Evolutionary conservation across 2,113 vertebrate genomes (phyloP), one percentile per base, ranked within the genome.

Genomic region (Machaerirhynchus nigripectus): DNA sequence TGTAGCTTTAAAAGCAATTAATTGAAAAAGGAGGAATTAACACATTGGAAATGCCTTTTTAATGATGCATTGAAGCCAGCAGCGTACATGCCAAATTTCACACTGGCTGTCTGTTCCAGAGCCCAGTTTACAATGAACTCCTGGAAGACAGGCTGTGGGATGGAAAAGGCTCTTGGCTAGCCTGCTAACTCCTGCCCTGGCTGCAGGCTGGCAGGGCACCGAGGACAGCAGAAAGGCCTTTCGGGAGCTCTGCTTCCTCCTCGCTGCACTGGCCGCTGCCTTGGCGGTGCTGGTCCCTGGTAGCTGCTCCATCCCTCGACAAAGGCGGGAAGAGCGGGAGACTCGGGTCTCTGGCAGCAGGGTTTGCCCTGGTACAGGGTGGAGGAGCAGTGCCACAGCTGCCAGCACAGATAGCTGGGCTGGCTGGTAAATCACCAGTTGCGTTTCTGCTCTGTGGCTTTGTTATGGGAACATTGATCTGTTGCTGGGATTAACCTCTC

Each of bases 401-500:
- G 59, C 73, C 17, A 5, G 67, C 6, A 14, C 1, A 7, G 61
- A 7, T 47, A 79, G 31, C 40, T 47, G 76, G 57, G 35, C 60
- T 10, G 65, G 22, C 71, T 74, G 96, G 75, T 90, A 85, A 73
- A 82, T 68, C 70, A 69, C 73, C 83, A 22, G 76, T 40, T 20
- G 69, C 3, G 5, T 79, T 88, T 56, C 65, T 70, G 84, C 63
- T 87, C 81, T 2, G 1, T 77, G 82, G 70, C 93, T 95, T 92
- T 95, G 94, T 96, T 96, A 94, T 96, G 93, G 93, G 96, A 97
- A 96, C 94, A 68, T 77, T n/a, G 96, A 96, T 97, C 96, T 95
- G 93, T 97, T 97, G 96, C 96, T 94, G 95, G 96, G 97, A 97
- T 97, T 97, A 97, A 97, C 95, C 93, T 96, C 95, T 96, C 95